Evolutionary conservation across 2,888 invertebrate genomes (phyloP).

Genomic region (Leptura quadrifasciata): DNA sequence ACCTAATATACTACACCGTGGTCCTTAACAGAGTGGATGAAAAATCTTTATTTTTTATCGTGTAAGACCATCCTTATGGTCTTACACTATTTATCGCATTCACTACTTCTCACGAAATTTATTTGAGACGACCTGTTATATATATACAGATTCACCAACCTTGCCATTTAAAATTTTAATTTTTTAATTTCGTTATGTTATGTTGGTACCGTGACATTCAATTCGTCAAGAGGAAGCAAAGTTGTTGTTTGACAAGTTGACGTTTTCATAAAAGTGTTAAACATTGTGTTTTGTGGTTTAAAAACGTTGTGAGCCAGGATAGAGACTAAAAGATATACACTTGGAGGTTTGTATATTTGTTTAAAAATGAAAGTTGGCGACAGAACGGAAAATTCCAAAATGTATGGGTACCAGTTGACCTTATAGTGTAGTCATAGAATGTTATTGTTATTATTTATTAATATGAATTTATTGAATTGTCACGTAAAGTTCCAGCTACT

Average conservation of each 20-base stretch:
- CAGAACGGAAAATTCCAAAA: background rate
- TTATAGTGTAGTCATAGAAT: background rate
- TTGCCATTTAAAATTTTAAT: too few relatives aligned
- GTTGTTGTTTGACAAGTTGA: background rate
- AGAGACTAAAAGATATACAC: background rate
- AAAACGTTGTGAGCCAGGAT: background rate
- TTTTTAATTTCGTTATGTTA: background rate
- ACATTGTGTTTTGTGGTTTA: background rate
- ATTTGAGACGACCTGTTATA: too few relatives aligned
- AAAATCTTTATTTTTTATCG: too few relatives aligned
- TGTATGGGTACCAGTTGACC: background rate
- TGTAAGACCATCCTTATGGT: too few relatives aligned
- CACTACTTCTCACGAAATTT: too few relatives aligned
- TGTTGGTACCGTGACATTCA: background rate
- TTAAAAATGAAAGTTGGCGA: background rate
- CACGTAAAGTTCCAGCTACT: background rate
- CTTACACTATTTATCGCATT: too few relatives aligned
- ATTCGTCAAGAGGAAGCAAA: background rate
- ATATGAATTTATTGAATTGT: background rate
- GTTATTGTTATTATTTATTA: slow-evolving; percentile 7
- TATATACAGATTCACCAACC: too few relatives aligned
- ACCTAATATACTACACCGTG: too few relatives aligned
- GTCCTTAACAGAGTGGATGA: too few relatives aligned
- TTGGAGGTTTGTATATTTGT: background rate
- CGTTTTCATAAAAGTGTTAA: background rate